Evolutionary conservation across 2,113 vertebrate genomes (phyloP).

Genomic region (Poeciliopsis occidentalis): DNA sequence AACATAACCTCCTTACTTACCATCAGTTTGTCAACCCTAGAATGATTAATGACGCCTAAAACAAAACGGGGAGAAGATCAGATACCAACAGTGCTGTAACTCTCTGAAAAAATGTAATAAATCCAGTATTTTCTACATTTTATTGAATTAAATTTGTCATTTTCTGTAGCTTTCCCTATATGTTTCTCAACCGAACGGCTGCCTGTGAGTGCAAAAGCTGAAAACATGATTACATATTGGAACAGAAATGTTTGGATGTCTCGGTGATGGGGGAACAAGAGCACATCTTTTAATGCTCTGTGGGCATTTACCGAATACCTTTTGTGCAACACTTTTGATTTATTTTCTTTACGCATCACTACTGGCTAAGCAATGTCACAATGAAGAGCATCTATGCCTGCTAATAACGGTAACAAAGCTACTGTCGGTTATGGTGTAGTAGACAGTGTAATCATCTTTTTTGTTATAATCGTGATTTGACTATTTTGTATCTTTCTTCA

Average conservation of each 20-base stretch:
- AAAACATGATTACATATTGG: constrained; percentile 44
- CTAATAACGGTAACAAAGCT: constrained; percentile 66
- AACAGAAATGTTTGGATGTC: constrained; percentile 51
- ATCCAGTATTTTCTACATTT: constrained; percentile 65
- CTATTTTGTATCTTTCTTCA: constrained; percentile 69
- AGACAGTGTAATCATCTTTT: constrained; percentile 57
- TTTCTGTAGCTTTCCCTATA: constrained; percentile 23
- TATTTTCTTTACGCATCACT: constrained; percentile 61
- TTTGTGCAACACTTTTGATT: constrained; percentile 65
- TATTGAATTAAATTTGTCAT: constrained; percentile 31
- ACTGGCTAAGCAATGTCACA: constrained; percentile 64
- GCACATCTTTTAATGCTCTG: constrained; percentile 64
- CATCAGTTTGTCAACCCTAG: constrained; percentile 17
- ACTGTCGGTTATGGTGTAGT: constrained; percentile 64
- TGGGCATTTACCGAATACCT: constrained; percentile 67
- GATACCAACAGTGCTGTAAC: constrained; percentile 57
- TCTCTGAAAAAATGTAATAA: constrained; percentile 1
- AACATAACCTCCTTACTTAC: constrained; percentile 17
- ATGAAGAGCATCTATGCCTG: constrained; percentile 53
- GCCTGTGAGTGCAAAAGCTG: constrained; percentile 38
- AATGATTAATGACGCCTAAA: constrained; percentile 10
- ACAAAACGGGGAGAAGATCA: constrained; percentile 21
- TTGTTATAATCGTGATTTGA: constrained; percentile 72
- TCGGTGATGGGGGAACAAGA: constrained; percentile 62
- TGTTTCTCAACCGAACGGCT: constrained; percentile 41